These are phyloP conservation scores for Pantherophis guttatus DNA, from an alignment of 2,113 vertebrate species.

Conservation along the genomic window DNA sequence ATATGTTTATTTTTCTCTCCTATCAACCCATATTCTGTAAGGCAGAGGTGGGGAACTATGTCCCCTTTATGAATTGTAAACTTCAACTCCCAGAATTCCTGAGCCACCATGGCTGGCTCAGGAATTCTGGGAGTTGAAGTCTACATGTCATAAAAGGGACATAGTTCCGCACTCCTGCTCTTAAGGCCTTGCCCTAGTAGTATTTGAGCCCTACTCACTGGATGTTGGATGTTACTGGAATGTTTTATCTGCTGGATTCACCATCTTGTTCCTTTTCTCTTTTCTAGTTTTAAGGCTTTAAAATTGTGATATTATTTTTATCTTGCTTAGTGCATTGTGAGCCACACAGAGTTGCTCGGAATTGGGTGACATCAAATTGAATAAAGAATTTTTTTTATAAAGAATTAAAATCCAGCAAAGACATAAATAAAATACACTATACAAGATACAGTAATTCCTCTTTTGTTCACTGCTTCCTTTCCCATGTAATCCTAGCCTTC, in stretches of 20 bases:
- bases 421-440: not conserved
- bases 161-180: not conserved
- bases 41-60: no score
- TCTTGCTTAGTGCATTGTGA: not conserved
- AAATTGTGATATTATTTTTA: not conserved
- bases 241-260: not conserved
- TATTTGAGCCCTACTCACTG: not conserved
- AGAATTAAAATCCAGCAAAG: not conserved
- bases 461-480: not conserved
- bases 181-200: not conserved
- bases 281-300: not conserved
- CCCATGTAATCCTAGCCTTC: not conserved
- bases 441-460: not conserved
- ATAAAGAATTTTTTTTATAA: not conserved
- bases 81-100: no score
- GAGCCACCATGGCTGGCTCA: not conserved
- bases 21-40: not conserved
- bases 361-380: not conserved
- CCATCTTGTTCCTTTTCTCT: not conserved
- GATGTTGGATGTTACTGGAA: not conserved
- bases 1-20: not conserved
- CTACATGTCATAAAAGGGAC: not conserved
- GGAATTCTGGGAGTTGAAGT: not conserved
- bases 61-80: no score
- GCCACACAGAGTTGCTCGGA: not conserved